phyloP scores from a whole-genome alignment of 2,888 invertebrate species.

The Corythucha ciliata region DNA sequence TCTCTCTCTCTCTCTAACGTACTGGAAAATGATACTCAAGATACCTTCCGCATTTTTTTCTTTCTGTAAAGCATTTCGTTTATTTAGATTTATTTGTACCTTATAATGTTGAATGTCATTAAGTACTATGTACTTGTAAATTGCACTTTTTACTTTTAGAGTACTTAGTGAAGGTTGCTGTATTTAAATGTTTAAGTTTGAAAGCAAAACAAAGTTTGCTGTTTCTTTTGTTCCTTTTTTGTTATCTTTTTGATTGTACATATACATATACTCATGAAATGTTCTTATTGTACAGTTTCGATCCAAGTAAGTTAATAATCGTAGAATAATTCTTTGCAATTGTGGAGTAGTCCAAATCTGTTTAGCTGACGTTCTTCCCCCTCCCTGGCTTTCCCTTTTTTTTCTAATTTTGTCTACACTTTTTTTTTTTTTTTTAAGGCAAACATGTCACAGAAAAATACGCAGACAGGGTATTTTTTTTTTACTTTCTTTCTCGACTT shows the following conservation, averaged over 20 bases:
- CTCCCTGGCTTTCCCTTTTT: conserved; percentile 15
- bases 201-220: conserved; percentile 23
- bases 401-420: no score
- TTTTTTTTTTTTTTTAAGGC: no score
- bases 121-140: conserved; percentile 29
- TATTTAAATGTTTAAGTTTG: conserved; percentile 25
- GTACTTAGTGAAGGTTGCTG: conserved; percentile 27
- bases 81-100: conserved; percentile 11
- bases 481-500: no score
- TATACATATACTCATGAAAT: conserved; percentile 18
- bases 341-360: conserved; percentile 15
- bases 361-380: conserved; percentile 9
- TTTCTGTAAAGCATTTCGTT: no score
- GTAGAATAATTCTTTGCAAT: no score
- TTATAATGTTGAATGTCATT: conserved; percentile 12
- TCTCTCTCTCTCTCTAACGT: no score
- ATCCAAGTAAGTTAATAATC: conserved; percentile 20
- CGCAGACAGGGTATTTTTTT: no score
- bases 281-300: conserved; percentile 31
- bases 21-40: no score
- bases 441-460: no score
- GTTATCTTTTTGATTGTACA: conserved; percentile 28
- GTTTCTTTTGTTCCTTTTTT: conserved; percentile 32
- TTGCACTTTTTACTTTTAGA: conserved; percentile 25
- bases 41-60: no score